Conservation (phyloP, 1,140 invertebrate genomes). For the Neodiprion virginianus region DNA sequence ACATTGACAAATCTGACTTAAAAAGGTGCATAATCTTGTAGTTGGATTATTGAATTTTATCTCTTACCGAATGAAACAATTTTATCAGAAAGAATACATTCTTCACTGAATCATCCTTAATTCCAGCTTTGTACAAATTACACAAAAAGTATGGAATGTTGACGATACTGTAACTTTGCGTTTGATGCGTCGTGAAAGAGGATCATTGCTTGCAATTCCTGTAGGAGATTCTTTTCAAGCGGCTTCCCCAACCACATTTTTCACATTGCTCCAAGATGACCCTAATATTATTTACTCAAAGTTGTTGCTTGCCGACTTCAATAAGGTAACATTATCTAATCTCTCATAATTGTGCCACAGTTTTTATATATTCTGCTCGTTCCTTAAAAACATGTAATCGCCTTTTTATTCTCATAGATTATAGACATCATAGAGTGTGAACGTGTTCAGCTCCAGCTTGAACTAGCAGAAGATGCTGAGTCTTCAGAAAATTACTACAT, state of each 20-base stretch:
- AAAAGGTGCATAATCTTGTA: slow-evolving; percentile 70
- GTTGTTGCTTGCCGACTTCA: slow-evolving; percentile 73
- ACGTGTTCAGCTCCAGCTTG: slow-evolving; percentile 69
- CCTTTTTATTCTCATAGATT: slow-evolving; percentile 50
- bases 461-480: slow-evolving; percentile 72
- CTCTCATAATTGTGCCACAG: not conserved
- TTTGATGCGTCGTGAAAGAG: slow-evolving; percentile 86
- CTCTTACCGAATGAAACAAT: slow-evolving; percentile 4
- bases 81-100: slow-evolving; percentile 33
- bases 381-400: not conserved
- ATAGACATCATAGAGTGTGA: slow-evolving; percentile 77
- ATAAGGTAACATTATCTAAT: slow-evolving; percentile 62
- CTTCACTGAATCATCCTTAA: slow-evolving; percentile 36
- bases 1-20: slow-evolving; percentile 77
- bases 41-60: not conserved
- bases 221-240: slow-evolving; percentile 52
- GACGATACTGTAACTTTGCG: slow-evolving; percentile 80
- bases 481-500: slow-evolving; percentile 86
- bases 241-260: slow-evolving; percentile 46
- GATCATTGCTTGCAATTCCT: slow-evolving; percentile 77
- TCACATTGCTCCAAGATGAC: slow-evolving; percentile 58
- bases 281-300: slow-evolving; percentile 73
- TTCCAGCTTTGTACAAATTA: slow-evolving; percentile 66
- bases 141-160: slow-evolving; percentile 67
- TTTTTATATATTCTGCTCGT: too few relatives aligned